phyloP scores from a whole-genome alignment of 2,113 vertebrate genomes.

The Sisor rabdophorus region DNA sequence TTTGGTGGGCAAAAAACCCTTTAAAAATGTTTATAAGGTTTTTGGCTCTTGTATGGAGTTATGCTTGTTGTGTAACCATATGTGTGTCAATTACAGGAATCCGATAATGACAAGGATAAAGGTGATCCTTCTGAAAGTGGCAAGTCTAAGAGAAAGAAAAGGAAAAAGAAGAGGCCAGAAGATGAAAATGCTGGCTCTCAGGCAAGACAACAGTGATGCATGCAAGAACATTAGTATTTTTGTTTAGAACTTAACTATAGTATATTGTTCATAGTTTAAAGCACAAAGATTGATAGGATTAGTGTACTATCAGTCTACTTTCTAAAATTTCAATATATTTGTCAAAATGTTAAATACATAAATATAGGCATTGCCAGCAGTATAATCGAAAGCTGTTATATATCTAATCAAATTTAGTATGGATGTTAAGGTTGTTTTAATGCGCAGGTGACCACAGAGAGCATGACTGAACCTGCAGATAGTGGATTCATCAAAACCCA shows the following conservation, averaged over 20 bases:
- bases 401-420: neutral
- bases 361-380: neutral
- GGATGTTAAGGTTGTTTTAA: conserved; percentile 4
- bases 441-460: conserved; percentile 29
- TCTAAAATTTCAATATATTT: neutral
- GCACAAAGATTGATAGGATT: no score
- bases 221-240: neutral
- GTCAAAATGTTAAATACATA: neutral
- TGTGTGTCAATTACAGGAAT: conserved; percentile 60
- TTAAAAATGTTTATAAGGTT: no score
- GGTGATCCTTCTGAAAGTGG: conserved; percentile 69
- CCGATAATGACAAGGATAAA: conserved; percentile 83
- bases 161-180: conserved; percentile 89
- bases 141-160: conserved; percentile 90
- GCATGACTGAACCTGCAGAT: conserved; percentile 8
- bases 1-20: no score
- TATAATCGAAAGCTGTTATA: no score
- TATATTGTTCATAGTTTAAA: neutral
- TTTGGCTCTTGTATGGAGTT: neutral
- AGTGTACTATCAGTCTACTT: no score
- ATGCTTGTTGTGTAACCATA: neutral
- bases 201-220: conserved; percentile 38
- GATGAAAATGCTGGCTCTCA: conserved; percentile 66
- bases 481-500: conserved; percentile 23
- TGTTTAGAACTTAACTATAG: no score